Evolutionary conservation across 2,797 vertebrate species (phyloP).

Genomic region (Pseudocheirus occidentalis): DNA sequence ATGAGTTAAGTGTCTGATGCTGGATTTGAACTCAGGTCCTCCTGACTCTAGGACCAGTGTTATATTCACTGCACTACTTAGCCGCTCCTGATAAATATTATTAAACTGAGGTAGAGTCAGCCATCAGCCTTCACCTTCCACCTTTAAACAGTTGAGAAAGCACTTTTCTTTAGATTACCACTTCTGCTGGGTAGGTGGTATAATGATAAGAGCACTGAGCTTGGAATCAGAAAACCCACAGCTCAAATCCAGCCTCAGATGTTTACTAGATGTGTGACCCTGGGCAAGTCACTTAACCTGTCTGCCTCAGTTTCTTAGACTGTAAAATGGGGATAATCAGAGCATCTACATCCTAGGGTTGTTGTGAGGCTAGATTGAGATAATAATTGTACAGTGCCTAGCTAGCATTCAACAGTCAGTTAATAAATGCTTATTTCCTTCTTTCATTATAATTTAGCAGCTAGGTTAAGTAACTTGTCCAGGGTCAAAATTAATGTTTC

Average conservation of each 20-base stretch:
- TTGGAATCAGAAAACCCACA: not conserved
- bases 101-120: not conserved
- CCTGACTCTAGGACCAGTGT: too few species aligned
- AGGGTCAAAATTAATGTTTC: not conserved
- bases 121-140: not conserved
- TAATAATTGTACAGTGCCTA: not conserved
- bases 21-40: too few species aligned
- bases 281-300: not conserved
- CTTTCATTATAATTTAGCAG: not conserved
- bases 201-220: not conserved
- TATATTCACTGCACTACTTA: too few species aligned
- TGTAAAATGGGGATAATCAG: not conserved
- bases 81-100: not conserved
- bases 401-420: not conserved
- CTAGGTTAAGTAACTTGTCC: not conserved
- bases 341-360: not conserved
- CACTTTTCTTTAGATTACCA: not conserved
- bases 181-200: rapidly evolving
- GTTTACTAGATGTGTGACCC: not conserved
- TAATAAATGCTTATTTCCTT: not conserved
- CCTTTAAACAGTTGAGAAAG: not conserved
- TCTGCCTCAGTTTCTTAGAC: not conserved
- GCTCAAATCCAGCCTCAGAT: not conserved
- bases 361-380: not conserved
- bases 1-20: too few species aligned